Base-by-base conservation (phyloP, 2,797 vertebrate species). In the Coracias cyanogaster region DNA sequence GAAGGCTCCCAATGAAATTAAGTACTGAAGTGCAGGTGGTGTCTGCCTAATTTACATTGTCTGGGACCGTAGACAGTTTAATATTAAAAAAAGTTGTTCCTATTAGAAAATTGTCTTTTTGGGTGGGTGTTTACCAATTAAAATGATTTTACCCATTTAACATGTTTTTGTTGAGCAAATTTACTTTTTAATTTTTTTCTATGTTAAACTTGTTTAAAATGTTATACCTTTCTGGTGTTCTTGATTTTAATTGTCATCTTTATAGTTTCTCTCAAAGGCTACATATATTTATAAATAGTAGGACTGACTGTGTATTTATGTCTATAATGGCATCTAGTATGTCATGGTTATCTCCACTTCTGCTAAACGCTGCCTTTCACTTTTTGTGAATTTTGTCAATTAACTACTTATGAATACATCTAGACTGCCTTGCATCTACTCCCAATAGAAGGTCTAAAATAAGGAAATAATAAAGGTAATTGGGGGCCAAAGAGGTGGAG, bases 11-110 rank as follows among this genome's bases (percentile, higher is more conserved):
- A 81, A 73, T 94, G 88, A 90, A 92, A 88, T 92, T 90, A 92
- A 95, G 65, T 72, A 61, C 65, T 89, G 5, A 96, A 91, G 85
- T 95, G 78, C 93, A 90, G 95, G 90, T 96, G 93, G 78, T 87
- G 92, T 82, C 77, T 97, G 95, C 82, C 69, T 93, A 92, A 91
- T 96, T 95, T 93, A 85, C 94, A 74, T 96, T 80, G 85, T 93
- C 91, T 96, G 82, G 81, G 24, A 78, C 51, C 80, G 90, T 85
- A 95, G 96, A 77, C 79, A 88, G 49, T 87, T 84, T 83, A 92
- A 71, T 96, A 82, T 64, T 84, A 41, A 76, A 76, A 89, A 82
- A 86, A 88, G 55, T 84, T 96, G n/a, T 91, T 93, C 21, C 20
- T 86, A 4, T 73, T 93, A 88, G 82, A 74, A 90, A 60, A 55